Evolutionary conservation across 2,888 invertebrate genomes (phyloP).

Genomic region (Parochlus steinenii): DNA sequence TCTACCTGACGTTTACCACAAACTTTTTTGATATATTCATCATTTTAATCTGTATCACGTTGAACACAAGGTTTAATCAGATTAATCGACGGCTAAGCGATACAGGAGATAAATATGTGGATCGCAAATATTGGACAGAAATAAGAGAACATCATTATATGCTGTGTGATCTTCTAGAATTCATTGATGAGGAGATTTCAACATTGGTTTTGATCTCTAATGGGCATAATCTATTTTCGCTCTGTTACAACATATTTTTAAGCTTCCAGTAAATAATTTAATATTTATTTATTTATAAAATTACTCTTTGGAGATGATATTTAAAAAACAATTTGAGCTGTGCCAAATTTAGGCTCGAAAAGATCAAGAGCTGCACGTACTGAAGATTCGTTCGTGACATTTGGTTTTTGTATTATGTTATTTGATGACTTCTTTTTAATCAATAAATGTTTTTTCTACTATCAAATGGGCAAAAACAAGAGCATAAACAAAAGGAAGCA

Average conservation of each 20-base stretch:
- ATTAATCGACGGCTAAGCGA: background rate
- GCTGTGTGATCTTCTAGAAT: slow-evolving; percentile 2
- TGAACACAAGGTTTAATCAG: slow-evolving; percentile 1
- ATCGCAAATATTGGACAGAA: slow-evolving; percentile 1
- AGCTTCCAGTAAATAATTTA: background rate
- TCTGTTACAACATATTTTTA: too few relatives aligned
- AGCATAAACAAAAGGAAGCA: too few relatives aligned
- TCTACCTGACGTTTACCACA: slow-evolving; percentile 5
- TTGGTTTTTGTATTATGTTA: background rate
- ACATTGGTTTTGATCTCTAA: background rate
- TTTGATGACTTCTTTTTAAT: too few relatives aligned
- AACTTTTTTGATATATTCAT: slow-evolving; percentile 6
- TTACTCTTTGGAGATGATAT: too few relatives aligned
- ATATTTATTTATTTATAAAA: too few relatives aligned
- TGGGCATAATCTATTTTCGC: slow-evolving; percentile 4
- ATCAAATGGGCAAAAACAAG: too few relatives aligned
- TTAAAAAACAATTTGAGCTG: too few relatives aligned
- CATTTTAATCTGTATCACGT: slow-evolving; percentile 1
- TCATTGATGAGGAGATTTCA: slow-evolving; percentile 1
- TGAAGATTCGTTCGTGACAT: too few relatives aligned
- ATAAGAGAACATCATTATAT: slow-evolving; percentile 1
- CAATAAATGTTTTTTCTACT: too few relatives aligned
- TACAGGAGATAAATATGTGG: background rate
- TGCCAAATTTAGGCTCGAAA: too few relatives aligned
- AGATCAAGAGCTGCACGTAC: too few relatives aligned